Evolutionary conservation across 2,797 vertebrate species (phyloP), one percentile per base, ranked within the genome.

Genomic region (Macrochelys suwanniensis): DNA sequence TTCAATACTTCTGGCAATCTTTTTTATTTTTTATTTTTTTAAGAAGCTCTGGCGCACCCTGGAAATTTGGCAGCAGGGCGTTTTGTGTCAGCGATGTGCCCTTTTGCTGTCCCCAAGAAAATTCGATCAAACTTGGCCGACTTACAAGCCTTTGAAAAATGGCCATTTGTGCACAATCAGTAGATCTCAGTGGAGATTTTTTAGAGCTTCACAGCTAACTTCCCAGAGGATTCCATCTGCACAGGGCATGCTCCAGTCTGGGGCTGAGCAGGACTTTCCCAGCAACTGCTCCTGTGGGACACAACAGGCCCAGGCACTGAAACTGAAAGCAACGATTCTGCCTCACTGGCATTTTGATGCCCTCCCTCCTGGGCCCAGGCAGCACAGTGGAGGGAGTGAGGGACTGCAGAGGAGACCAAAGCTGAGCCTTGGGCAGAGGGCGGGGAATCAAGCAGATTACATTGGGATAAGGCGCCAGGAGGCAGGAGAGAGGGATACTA

Each of bases 401-500:
- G 56, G 56, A 11, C 56, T 2, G 57, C 85, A 42, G 21, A 4
- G 3, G 37, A 26, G 16, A 6, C 16, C 42, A 71, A 33, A 77
- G 28, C 23, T 77, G 6, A 51, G 59, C 2, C 8, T 65, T n/a
- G 33, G 7, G 33, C 31, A 31, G 76, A 37, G 76, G 26, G 4
- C 12, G 19, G 31, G 5, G 19, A 25, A 16, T 53, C 37, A 15
- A 9, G 80, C 33, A 61, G 31, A 51, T 7, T 37, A 31, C 10
- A 68, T 6, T 12, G 37, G 31, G 25, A 5, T 80, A 71, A 15
- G 12, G 7, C 4, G n/a, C 56, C 5, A 13, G 11, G 76, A 89
- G 85, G 56, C 61, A 31, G n/a, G 88, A 13, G 47, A 87, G 61
- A 85, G 87, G 79, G 26, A 92, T 93, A 85, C 31, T 78, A 84